Conservation (phyloP, 2,888 invertebrate species). For the Sarcophaga variegata region DNA sequence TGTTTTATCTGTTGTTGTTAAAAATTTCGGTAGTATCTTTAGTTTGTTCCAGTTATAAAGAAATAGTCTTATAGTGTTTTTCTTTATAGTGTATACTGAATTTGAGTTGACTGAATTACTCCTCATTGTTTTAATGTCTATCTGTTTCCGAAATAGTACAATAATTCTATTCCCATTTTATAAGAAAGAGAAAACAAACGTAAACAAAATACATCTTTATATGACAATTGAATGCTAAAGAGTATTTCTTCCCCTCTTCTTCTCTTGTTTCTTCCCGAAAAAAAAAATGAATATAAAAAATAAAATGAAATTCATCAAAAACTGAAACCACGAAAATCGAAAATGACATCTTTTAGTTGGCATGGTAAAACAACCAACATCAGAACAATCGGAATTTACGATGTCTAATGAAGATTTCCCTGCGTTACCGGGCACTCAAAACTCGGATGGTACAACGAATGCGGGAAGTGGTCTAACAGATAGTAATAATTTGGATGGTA, state of each 20-base stretch:
- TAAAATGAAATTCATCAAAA: conserved; percentile 8
- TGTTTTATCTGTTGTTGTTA: background rate
- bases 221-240: conserved; percentile 62
- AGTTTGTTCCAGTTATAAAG: background rate
- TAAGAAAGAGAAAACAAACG: conserved; percentile 44
- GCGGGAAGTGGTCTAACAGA: conserved; percentile 76
- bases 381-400: conserved; percentile 96
- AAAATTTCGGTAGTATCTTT: background rate
- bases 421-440: conserved; percentile 96
- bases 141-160: conserved; percentile 23
- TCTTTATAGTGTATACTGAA: background rate
- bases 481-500: conserved; percentile 79
- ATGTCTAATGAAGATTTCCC: conserved; percentile 99
- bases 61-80: conserved; percentile 8
- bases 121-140: background rate
- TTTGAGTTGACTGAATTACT: background rate
- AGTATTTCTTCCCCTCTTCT: conserved; percentile 63
- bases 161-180: conserved; percentile 20
- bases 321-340: conserved; percentile 11
- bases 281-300: background rate
- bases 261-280: conserved; percentile 45
- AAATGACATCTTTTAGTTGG: conserved; percentile 85
- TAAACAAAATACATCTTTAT: conserved; percentile 52
- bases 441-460: conserved; percentile 84
- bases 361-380: conserved; percentile 97